These are phyloP conservation scores for Biston betularia DNA, from an alignment of 2,888 invertebrate genomes.

Conservation along the genomic window DNA sequence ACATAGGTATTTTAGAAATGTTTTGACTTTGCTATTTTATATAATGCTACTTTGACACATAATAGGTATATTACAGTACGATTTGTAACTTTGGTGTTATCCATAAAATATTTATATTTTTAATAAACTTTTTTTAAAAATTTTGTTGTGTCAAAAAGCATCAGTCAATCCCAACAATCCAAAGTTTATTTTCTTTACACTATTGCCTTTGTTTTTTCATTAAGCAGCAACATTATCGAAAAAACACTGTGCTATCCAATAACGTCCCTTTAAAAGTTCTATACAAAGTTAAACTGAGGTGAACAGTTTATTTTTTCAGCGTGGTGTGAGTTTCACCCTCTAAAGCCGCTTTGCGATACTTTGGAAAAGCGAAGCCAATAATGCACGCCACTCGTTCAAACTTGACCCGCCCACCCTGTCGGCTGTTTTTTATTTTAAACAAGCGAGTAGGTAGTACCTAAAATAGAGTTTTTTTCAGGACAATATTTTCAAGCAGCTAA, in stretches of 20 bases:
- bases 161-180: no score
- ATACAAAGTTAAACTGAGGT: conserved; percentile 12
- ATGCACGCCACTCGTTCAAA: conserved; percentile 40
- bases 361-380: conserved; percentile 46
- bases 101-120: no score
- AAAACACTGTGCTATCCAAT: conserved; percentile 17
- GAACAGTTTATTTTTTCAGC: conserved; percentile 17
- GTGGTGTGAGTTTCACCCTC: conserved; percentile 48
- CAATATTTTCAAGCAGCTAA: neutral
- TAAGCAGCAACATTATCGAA: neutral
- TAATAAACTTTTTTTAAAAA: no score
- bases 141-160: no score
- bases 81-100: no score
- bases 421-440: conserved; percentile 1
- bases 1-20: neutral
- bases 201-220: no score
- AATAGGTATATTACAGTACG: no score
- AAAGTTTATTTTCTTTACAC: no score
- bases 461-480: neutral
- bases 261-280: conserved; percentile 33
- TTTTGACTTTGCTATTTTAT: no score
- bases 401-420: conserved; percentile 12
- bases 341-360: conserved; percentile 58
- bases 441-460: no score
- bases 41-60: no score